Conservation (phyloP, 2,797 vertebrate genomes). For the Pipistrellus nathusii region DNA sequence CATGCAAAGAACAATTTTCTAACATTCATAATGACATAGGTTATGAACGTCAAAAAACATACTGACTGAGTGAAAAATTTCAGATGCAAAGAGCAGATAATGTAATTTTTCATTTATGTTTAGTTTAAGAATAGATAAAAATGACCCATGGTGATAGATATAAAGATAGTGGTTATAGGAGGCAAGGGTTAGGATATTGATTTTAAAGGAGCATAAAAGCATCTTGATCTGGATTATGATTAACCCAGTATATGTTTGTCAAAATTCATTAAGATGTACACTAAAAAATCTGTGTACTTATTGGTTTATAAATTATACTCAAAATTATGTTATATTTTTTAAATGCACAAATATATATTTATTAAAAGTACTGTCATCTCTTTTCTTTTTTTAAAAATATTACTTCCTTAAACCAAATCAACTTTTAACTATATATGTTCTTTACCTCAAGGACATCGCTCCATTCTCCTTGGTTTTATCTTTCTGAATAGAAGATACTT, state of each 20-base stretch:
- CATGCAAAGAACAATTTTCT: constrained; percentile 20
- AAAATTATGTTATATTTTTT: background rate
- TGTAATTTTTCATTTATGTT: background rate
- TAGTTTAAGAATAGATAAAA: constrained; percentile 49
- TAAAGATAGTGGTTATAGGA: constrained; percentile 3
- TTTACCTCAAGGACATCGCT: constrained; percentile 88
- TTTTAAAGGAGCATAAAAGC: background rate
- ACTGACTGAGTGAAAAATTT: background rate
- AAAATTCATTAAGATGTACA: constrained; percentile 1
- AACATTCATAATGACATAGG: background rate
- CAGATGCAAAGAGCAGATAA: background rate
- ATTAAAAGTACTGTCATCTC: background rate
- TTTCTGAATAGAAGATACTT: constrained; percentile 86
- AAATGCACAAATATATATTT: constrained; percentile 33
- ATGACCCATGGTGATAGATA: background rate
- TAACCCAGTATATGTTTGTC: background rate
- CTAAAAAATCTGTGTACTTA: background rate
- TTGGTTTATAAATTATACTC: constrained; percentile 45
- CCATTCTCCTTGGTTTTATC: constrained; percentile 87
- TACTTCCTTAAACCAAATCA: constrained; percentile 68
- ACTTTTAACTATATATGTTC: constrained; percentile 75
- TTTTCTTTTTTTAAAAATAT: constrained; percentile 46
- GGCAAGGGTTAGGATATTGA: background rate
- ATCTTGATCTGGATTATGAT: background rate
- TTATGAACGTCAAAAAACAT: constrained; percentile 29